A percentile compares a stretch with the other conserved stretches of the same genome.
Evolutionary conservation across 2,113 vertebrate species (phyloP).

Genomic region (Hyla sarda): DNA sequence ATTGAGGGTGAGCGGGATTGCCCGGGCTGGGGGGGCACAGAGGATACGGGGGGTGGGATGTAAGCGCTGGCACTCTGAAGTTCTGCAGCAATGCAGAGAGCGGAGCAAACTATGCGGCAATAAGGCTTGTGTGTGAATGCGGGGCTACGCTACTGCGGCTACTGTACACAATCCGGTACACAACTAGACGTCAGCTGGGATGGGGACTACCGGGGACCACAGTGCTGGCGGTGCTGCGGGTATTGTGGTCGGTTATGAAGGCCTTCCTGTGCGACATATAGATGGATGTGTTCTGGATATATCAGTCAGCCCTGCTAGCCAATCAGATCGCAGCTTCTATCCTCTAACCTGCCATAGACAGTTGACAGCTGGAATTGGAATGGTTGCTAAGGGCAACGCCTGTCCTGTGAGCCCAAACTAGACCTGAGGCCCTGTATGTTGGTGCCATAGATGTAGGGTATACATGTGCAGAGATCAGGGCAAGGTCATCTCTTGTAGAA

Average conservation of each 20-base stretch:
- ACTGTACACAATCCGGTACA: too few species aligned
- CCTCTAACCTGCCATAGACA: background rate
- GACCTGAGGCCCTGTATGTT: too few species aligned
- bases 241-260: too few species aligned
- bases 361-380: background rate
- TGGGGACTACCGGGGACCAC: too few species aligned
- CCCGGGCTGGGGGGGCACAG: background rate
- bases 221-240: too few species aligned
- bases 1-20: conserved; percentile 73
- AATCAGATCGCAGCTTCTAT: background rate
- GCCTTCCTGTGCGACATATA: background rate
- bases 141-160: too few species aligned
- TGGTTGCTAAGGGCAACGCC: background rate
- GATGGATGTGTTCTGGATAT: too few species aligned
- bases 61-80: background rate
- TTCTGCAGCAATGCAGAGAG: background rate
- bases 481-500: too few species aligned
- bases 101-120: background rate
- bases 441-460: background rate
- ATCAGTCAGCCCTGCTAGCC: background rate
- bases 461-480: background rate
- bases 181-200: too few species aligned
- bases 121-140: background rate
- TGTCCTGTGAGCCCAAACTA: background rate
- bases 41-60: too few species aligned